Evolutionary conservation across 2,113 vertebrate genomes (phyloP).

Genomic region (Phrynocephalus versicolor): DNA sequence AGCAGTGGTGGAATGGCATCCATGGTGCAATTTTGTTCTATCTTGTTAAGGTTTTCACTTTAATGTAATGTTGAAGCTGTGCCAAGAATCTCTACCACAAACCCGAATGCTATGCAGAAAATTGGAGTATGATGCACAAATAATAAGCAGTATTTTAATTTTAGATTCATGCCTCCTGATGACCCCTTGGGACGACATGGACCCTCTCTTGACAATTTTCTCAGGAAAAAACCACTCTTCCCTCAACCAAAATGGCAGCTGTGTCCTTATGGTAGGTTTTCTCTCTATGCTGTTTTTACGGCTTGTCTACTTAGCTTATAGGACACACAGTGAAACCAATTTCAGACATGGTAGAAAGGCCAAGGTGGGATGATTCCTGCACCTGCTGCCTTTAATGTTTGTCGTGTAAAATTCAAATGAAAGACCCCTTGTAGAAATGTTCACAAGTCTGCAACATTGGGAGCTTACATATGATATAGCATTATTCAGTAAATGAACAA

Average conservation of each 20-base stretch:
- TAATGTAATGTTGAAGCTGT: not conserved
- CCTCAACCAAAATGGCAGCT: conserved; percentile 80
- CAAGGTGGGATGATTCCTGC: not conserved
- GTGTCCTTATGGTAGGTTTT: conserved; percentile 87
- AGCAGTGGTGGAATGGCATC: not conserved
- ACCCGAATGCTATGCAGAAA: not conserved
- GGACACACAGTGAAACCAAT: not conserved
- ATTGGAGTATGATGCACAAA: no score
- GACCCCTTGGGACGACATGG: conserved; percentile 88
- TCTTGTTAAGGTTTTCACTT: not conserved
- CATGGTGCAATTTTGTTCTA: not conserved
- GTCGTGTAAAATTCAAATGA: not conserved
- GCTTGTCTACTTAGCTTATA: not conserved
- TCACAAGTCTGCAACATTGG: not conserved
- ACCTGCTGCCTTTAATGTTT: not conserved
- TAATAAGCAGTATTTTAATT: conserved; percentile 19
- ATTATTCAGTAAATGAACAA: no score
- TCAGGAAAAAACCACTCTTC: conserved; percentile 78
- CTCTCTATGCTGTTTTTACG: fast-evolving
- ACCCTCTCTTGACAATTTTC: conserved; percentile 85
- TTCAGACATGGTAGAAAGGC: not conserved
- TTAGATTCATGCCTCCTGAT: conserved; percentile 94
- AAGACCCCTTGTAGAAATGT: not conserved
- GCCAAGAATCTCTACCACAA: not conserved
- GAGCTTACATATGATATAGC: not conserved